These are phyloP conservation scores for Epirrhoe tristata DNA, from an alignment of 2,888 invertebrate species.

Conservation along the genomic window DNA sequence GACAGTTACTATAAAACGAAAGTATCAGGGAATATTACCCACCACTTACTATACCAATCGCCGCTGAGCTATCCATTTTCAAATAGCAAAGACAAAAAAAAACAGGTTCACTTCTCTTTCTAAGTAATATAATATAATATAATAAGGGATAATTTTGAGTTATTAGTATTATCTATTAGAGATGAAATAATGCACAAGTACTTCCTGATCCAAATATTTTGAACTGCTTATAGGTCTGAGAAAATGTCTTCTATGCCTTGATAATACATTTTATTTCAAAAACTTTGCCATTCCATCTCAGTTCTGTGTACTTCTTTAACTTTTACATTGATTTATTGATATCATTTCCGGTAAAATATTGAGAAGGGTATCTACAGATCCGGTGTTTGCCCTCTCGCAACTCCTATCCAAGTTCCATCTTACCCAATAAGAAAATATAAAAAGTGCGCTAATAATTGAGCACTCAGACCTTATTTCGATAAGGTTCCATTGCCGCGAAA, in stretches of 20 bases:
- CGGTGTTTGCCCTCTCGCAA: slow-evolving; percentile 13
- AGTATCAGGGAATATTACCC: background rate
- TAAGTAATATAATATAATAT: no score
- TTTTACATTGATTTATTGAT: background rate
- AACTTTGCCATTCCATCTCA: background rate
- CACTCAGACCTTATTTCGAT: slow-evolving; percentile 55
- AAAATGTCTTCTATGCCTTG: no score
- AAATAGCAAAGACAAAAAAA: background rate
- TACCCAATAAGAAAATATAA: slow-evolving; percentile 43
- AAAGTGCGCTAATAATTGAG: slow-evolving; percentile 52
- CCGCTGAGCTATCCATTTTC: background rate
- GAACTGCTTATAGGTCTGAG: no score
- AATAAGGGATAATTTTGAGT: no score
- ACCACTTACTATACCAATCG: background rate
- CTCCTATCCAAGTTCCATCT: slow-evolving; percentile 40
- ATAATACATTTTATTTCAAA: no score
- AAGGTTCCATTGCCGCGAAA: slow-evolving; percentile 59
- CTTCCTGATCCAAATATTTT: no score
- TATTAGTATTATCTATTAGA: no score
- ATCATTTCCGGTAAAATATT: background rate
- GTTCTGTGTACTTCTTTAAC: background rate
- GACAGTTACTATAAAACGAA: slow-evolving; percentile 15
- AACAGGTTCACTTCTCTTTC: no score
- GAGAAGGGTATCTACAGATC: background rate
- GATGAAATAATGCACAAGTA: no score